phyloP scores from a whole-genome alignment of 2,888 invertebrate species.

The Hermaeophaga mercurialis region DNA sequence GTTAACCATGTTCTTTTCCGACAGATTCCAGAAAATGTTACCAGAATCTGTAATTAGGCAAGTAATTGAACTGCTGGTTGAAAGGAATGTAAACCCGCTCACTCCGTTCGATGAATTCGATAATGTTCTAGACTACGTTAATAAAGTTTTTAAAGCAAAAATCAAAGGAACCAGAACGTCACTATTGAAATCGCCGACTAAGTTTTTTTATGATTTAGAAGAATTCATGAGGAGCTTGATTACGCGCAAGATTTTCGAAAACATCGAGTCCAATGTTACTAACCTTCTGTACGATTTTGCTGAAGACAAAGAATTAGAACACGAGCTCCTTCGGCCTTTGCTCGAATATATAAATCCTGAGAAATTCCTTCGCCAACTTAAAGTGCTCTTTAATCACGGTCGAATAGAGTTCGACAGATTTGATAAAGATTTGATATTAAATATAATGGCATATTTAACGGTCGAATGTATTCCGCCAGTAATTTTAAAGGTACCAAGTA shows the following conservation, averaged over 20 bases:
- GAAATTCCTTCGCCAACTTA: slow-evolving; percentile 38
- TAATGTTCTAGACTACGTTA: slow-evolving; percentile 50
- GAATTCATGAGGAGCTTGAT: slow-evolving; percentile 36
- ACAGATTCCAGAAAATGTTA: slow-evolving; percentile 45
- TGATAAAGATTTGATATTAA: slow-evolving; percentile 23
- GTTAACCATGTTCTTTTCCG: slow-evolving; percentile 48
- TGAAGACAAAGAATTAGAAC: slow-evolving; percentile 40
- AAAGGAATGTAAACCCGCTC: slow-evolving; percentile 49
- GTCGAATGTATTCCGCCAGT: too few species aligned
- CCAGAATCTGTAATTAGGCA: slow-evolving; percentile 39
- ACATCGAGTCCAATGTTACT: slow-evolving; percentile 40
- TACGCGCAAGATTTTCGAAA: slow-evolving; percentile 37
- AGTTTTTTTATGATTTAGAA: slow-evolving; percentile 18
- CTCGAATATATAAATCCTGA: slow-evolving; percentile 44
- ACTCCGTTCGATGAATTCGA: slow-evolving; percentile 41
- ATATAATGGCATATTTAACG: slow-evolving; percentile 32
- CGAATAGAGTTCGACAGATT: slow-evolving; percentile 34
- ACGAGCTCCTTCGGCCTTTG: slow-evolving; percentile 40
- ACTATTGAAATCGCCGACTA: slow-evolving; percentile 12
- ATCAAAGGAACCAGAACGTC: slow-evolving; percentile 1
- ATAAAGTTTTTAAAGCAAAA: slow-evolving; percentile 26
- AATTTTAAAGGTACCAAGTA: too few species aligned
- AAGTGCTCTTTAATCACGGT: slow-evolving; percentile 41
- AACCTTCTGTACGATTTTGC: slow-evolving; percentile 44
- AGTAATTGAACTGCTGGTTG: slow-evolving; percentile 43